A percentile compares a stretch with the other conserved stretches of the same genome.
These are phyloP conservation scores for Lypha dubia DNA, from an alignment of 2,888 invertebrate genomes.

Conservation along the genomic window DNA sequence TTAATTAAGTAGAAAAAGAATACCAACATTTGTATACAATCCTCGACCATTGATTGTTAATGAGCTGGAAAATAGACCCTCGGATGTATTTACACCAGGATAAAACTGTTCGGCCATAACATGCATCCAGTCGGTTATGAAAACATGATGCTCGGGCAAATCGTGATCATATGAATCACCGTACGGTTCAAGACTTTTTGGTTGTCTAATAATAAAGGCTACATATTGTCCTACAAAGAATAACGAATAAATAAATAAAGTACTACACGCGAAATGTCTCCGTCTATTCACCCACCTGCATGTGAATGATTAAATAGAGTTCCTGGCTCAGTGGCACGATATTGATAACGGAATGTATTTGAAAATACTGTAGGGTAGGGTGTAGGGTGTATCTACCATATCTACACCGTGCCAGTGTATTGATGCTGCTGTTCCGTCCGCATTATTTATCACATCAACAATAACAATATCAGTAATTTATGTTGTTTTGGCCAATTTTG, in stretches of 20 bases:
- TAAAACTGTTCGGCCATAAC: conserved; percentile 83
- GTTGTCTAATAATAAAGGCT: conserved; percentile 88
- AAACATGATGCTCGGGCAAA: conserved; percentile 87
- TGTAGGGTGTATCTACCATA: conserved; percentile 89
- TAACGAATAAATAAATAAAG: not conserved
- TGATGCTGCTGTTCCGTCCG: conserved; percentile 90
- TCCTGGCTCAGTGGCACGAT: not conserved
- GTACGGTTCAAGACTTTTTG: conserved; percentile 86
- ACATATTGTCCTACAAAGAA: conserved; percentile 88
- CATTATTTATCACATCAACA: conserved; percentile 90
- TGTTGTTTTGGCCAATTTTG: too few relatives aligned
- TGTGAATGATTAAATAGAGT: conserved; percentile 10
- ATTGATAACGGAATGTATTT: conserved; percentile 84
- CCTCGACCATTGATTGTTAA: conserved; percentile 80
- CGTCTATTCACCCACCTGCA: conserved; percentile 7
- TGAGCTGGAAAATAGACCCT: conserved; percentile 76
- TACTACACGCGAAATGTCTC: too few relatives aligned
- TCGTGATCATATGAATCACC: conserved; percentile 89
- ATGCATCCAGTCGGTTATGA: conserved; percentile 91
- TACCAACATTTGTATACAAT: conserved; percentile 74
- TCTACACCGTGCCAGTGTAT: conserved; percentile 96
- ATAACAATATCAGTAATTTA: conserved; percentile 90
- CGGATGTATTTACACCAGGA: conserved; percentile 76
- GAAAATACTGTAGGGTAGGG: conserved; percentile 91
- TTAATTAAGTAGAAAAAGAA: not conserved